Evolutionary conservation across 2,888 invertebrate species (phyloP).

Genomic region (Biston stratarius): DNA sequence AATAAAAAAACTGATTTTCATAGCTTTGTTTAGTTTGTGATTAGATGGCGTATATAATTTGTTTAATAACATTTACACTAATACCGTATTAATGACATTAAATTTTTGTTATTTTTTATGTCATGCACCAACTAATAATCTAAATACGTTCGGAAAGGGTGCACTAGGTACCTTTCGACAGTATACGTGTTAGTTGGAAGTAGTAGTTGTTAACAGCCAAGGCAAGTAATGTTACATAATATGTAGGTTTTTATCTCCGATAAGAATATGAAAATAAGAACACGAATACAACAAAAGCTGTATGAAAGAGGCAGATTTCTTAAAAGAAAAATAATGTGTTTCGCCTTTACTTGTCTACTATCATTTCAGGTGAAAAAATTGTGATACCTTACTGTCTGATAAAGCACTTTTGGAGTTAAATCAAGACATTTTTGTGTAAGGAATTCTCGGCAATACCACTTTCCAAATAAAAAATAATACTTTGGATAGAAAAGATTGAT

Average conservation of each 20-base stretch:
- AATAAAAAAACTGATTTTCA: too few relatives aligned
- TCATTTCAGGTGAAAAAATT: conserved; percentile 14
- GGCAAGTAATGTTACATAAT: too few relatives aligned
- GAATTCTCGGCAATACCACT: background rate
- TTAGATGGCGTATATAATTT: too few relatives aligned
- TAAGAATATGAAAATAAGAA: conserved; percentile 10
- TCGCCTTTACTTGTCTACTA: conserved; percentile 27
- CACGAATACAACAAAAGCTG: conserved; percentile 9
- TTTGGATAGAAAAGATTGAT: background rate
- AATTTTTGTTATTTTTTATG: too few relatives aligned
- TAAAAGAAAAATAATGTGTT: conserved; percentile 30
- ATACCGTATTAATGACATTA: too few relatives aligned
- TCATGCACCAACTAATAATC: too few relatives aligned
- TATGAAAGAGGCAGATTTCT: conserved; percentile 23
- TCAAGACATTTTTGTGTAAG: conserved; percentile 1
- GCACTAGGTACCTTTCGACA: too few relatives aligned
- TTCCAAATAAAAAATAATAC: conserved; percentile 3
- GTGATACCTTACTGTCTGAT: conserved; percentile 15
- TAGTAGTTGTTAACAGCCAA: too few relatives aligned
- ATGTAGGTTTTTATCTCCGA: background rate
- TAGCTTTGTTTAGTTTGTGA: too few relatives aligned
- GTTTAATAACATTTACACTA: too few relatives aligned
- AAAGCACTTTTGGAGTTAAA: conserved; percentile 7
- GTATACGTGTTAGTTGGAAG: too few relatives aligned
- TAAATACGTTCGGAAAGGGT: too few relatives aligned